Evolutionary conservation across 1,140 invertebrate genomes (phyloP), one percentile per base, ranked within the genome.

Genomic region (Babylonia areolata): DNA sequence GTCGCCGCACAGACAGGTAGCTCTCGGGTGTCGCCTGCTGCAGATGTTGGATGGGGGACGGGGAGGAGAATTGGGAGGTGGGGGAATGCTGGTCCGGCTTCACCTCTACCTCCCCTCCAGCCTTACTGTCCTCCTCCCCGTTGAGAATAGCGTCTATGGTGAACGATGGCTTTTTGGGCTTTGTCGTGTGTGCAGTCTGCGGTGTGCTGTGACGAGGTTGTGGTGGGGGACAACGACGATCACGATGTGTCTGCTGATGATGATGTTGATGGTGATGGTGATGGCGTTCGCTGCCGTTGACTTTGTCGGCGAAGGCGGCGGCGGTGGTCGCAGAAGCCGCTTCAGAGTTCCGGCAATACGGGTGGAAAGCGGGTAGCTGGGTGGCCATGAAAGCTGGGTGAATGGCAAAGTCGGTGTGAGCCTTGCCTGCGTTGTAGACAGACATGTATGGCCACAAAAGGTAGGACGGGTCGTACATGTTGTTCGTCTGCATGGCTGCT

Each of bases 131-230:
- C 23, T 15, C 64, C 64, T 89, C 89, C 37, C 88, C 93, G 12
- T 96, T 97, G n/a, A 97, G 95, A 90, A 97, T 97, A 31, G 96
- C 96, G 87, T 97, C 97, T 90, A 97, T 97, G 33, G 97, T 97
- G 91, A 97, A 97, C 2, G 96, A 96, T n/a, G 91, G 96, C 96
- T 35, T 86, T 88, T 84, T 90, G 83, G 81, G 46, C 31, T 54
- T 80, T 20, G 78, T 12, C 20, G 6, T 28, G 37, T 40, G 71
- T 0, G 31, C 20, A 9, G 46, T 51, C 46, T 0, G 78, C 5
- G 58, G 58, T 0, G 58, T 64, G 28, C 58, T 64, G 58, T 64
- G 58, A 12, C 58, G 58, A 23, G 58, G 58, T 23, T 3, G 58
- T 28, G 58, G 58, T 23, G 0, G 58, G 5, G 58, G 58, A 64